phyloP scores from a whole-genome alignment of 2,113 vertebrate species.

The Taxidea taxus region DNA sequence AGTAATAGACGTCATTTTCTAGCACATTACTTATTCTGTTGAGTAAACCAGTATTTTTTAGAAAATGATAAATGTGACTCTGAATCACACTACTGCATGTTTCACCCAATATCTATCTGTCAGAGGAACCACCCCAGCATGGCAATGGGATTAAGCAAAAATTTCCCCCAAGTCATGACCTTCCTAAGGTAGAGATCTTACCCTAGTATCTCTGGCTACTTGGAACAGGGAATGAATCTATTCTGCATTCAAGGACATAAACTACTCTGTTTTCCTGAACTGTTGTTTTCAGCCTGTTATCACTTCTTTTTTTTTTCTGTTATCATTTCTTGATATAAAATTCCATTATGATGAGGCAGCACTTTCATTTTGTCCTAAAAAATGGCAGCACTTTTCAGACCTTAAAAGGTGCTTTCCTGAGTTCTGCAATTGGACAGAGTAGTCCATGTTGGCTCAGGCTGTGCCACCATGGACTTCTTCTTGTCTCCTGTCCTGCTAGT shows the following conservation, averaged over 20 bases:
- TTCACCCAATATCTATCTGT: neutral
- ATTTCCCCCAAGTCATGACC: neutral
- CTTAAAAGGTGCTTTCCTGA: neutral
- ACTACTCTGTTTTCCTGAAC: neutral
- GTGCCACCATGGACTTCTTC: fast-evolving
- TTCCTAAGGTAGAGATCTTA: neutral
- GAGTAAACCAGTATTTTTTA: neutral
- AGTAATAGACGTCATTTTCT: neutral
- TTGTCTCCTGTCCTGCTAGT: fast-evolving
- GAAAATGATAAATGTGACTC: neutral
- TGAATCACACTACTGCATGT: neutral
- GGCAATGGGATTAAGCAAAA: neutral
- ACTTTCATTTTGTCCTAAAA: neutral
- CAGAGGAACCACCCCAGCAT: neutral
- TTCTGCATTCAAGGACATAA: neutral
- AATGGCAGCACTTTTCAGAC: neutral
- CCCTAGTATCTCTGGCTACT: neutral
- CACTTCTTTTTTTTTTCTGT: neutral
- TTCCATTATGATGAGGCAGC: neutral
- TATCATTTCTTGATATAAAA: constrained; percentile 8
- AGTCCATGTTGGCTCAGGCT: fast-evolving
- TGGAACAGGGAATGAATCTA: neutral
- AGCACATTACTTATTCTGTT: neutral
- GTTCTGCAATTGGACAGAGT: neutral
- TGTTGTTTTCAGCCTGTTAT: neutral